Base-by-base conservation (phyloP, 2,888 invertebrate species). In the Lasioglossum zephyrum region DNA sequence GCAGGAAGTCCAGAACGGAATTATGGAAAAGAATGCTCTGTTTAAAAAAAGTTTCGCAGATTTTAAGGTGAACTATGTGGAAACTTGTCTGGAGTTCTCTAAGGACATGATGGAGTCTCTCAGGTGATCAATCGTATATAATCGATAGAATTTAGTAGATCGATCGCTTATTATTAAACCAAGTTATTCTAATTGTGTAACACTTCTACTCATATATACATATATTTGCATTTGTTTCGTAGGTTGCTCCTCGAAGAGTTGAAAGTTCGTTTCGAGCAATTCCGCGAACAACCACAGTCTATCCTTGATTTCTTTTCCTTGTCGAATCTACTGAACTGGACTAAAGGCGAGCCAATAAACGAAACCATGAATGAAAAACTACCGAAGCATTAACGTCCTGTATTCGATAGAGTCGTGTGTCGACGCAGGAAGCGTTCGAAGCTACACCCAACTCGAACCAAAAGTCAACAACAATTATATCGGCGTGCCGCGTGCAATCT, bases 51-150 rank as follows among this genome's bases (percentile, higher is more conserved):
- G 95, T 77, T 94, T 94, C 69, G 86, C 96, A 47, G 95, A 96
- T 88, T 94, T 95, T 70, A 95, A 93, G 77, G 94, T 95, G 53
- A 95, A 96, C 1, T 93, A 95, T 26, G 95, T 96, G 73, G 95
- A 93, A 60, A 93, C 66, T 94, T 95, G 26, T 93, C 95, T 31
- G 93, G 92, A 95, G 89, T 95, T 96, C 74, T 91, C 92, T 66
- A 90, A 84, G 11, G 91, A 89, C 53, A 83, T 93, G 47, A 85
- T 84, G 72, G 89, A 87, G 66, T 91, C 88, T 47, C 77, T 93
- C 77, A 94, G 92, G 94, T 93, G 87, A 85, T 44, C 47, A 31
- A 53, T 73, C 26, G 41, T 31, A 31, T 31, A 39, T 41, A 66
- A 73, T 53, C 47, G 26, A 69, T 70, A 31, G 63, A 4, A 41